phyloP scores from a whole-genome alignment of 2,113 vertebrate species.

The Anguilla japonica region DNA sequence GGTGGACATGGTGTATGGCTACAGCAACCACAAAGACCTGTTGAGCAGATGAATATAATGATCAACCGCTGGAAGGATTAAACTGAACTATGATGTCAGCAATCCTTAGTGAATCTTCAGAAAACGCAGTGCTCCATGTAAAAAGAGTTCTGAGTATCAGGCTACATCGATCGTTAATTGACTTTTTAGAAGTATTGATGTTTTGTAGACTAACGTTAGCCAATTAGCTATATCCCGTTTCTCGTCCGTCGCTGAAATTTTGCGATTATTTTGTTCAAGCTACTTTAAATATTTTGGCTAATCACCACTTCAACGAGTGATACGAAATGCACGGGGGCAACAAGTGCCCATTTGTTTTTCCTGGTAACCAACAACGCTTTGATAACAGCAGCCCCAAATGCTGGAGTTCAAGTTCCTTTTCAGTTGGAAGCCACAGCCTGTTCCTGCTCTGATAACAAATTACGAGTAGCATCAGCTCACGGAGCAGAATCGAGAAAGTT shows the following conservation, averaged over 20 bases:
- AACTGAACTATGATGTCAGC: neutral
- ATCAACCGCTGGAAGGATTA: neutral
- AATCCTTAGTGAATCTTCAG: too few species aligned
- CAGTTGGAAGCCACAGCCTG: neutral
- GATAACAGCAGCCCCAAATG: neutral
- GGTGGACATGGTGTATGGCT: constrained; percentile 38
- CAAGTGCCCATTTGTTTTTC: constrained; percentile 2
- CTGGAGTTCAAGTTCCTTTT: neutral
- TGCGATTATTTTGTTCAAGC: neutral
- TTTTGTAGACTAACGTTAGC: neutral
- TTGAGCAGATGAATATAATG: neutral
- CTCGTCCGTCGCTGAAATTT: neutral
- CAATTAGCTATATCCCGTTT: neutral
- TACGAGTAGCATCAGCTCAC: neutral
- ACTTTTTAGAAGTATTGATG: neutral
- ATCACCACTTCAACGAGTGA: neutral
- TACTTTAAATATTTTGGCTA: neutral
- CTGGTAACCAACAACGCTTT: neutral
- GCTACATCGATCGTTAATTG: neutral
- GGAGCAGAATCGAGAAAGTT: neutral
- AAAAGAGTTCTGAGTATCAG: too few species aligned
- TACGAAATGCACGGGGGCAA: neutral
- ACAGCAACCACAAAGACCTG: neutral
- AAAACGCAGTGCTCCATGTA: neutral
- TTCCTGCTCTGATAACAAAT: neutral